phyloP scores from a whole-genome alignment of 30 jellyfish, hydroid and myxozoan species.

The Turritopsis dohrnii region DNA sequence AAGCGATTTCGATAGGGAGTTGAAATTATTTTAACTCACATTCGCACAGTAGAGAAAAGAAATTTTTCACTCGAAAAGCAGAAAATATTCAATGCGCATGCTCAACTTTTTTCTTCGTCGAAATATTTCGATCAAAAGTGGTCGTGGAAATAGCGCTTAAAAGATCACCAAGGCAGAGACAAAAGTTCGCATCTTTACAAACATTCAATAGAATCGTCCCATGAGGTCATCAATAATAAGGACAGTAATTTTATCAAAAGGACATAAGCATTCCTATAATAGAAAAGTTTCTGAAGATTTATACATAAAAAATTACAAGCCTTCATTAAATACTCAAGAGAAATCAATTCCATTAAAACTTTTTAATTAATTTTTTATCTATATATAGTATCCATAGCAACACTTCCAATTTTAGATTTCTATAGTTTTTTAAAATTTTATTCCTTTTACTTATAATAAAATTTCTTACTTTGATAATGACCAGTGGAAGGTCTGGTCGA shows the following conservation, averaged over 20 bases:
- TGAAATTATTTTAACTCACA: too few relatives aligned
- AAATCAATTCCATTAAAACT: constrained; percentile 27
- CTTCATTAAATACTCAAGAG: constrained; percentile 26
- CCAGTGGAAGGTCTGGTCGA: too few relatives aligned
- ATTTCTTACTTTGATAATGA: too few relatives aligned
- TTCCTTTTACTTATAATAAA: too few relatives aligned
- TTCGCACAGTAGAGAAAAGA: too few relatives aligned
- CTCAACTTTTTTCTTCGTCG: too few relatives aligned
- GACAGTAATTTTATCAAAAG: background rate
- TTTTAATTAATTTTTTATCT: constrained; percentile 3
- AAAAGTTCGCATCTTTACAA: background rate
- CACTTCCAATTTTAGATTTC: background rate
- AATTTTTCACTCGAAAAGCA: too few relatives aligned
- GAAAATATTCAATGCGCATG: too few relatives aligned
- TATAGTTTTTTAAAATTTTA: background rate
- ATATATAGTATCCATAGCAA: background rate
- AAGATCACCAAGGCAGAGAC: background rate
- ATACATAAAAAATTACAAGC: constrained; percentile 17
- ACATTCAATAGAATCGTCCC: background rate
- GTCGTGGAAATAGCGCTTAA: too few relatives aligned
- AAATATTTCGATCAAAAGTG: too few relatives aligned
- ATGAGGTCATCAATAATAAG: background rate
- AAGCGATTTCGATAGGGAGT: too few relatives aligned
- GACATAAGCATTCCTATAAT: constrained; percentile 5
- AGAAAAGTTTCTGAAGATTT: background rate